Evolutionary conservation across 2,888 invertebrate species (phyloP), one percentile per base, ranked within the genome.

Genomic region (Glaucopsyche alexis): DNA sequence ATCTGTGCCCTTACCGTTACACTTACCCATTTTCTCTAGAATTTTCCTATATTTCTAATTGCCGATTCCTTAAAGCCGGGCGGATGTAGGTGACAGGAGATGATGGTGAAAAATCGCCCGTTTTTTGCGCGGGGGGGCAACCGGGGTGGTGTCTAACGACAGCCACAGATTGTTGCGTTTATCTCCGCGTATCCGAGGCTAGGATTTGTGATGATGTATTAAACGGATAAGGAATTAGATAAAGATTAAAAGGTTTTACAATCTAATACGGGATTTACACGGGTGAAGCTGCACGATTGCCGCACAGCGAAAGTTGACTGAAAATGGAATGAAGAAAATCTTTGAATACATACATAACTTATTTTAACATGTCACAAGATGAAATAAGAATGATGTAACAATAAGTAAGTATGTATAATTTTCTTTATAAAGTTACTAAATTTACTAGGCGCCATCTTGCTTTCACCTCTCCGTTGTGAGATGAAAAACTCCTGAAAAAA

Each of bases 21-120:
- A 29, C 29, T 29, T 29, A 29, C 29, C 29, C 29, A 29, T 29
- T 29, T 29, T 29, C 29, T 29, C 2, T 29, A 29, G 29, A 13
- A 7, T 19, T 13, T 11, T 29, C 60, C 8, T 29, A 60, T 60
- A 55, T 55, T 55, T 55, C 55, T 55, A 55, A 55, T 55, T 55
- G 55, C 19, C 55, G 45, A 52, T n/a, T 50, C n/a, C 60, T 45
- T 45, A 45, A 47, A 45, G 45, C 64, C 60, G 65, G 72, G 67
- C 38, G 76, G 72, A 75, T 74, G 72, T 47, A 49, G 69, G 19
- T 65, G 67, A 65, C 74, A 73, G 73, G 71, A 73, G 73, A 76
- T 78, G 80, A 81, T 81, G 75, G 79, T 80, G 81, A 81, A 81
- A 81, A 82, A 82, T 81, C 75, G 80, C 77, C 77, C 76, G 72